phyloP scores from a whole-genome alignment of 92 coral and sea anemone genomes.

The Epizoanthus ramosus region DNA sequence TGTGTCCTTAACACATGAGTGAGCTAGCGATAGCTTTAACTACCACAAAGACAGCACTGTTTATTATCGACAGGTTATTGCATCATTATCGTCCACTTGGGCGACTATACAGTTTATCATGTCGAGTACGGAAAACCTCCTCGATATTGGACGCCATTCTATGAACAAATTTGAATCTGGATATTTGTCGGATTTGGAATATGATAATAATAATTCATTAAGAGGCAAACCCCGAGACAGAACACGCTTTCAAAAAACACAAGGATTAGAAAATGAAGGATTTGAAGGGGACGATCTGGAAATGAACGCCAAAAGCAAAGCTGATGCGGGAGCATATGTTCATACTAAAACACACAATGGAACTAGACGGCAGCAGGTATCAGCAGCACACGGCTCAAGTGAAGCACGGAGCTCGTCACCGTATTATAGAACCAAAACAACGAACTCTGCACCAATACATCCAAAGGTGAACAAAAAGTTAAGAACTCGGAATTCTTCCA shows the following conservation, averaged over 20 bases:
- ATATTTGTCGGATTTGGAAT: conserved; percentile 30
- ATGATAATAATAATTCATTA: background rate
- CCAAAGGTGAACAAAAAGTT: background rate
- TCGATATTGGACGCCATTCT: conserved; percentile 17
- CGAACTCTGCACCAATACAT: conserved; percentile 13
- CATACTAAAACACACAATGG: background rate
- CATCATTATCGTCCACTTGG: background rate
- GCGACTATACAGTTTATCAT: conserved; percentile 4
- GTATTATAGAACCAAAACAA: conserved; percentile 1
- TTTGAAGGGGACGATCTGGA: conserved; percentile 19
- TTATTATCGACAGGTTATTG: background rate
- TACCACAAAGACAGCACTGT: background rate
- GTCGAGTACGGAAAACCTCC: conserved; percentile 59
- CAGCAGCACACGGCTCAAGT: background rate
- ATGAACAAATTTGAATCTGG: conserved; percentile 26
- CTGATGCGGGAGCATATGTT: background rate
- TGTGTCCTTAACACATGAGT: conserved; percentile 15
- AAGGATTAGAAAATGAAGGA: conserved; percentile 55
- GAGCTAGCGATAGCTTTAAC: background rate
- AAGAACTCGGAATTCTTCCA: conserved; percentile 43
- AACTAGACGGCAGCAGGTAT: background rate
- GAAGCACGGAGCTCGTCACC: background rate
- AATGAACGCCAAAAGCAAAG: background rate
- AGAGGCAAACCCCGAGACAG: background rate
- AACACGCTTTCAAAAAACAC: background rate